Conservation (phyloP, 2,888 invertebrate species). For the Folsomia manolachei region DNA sequence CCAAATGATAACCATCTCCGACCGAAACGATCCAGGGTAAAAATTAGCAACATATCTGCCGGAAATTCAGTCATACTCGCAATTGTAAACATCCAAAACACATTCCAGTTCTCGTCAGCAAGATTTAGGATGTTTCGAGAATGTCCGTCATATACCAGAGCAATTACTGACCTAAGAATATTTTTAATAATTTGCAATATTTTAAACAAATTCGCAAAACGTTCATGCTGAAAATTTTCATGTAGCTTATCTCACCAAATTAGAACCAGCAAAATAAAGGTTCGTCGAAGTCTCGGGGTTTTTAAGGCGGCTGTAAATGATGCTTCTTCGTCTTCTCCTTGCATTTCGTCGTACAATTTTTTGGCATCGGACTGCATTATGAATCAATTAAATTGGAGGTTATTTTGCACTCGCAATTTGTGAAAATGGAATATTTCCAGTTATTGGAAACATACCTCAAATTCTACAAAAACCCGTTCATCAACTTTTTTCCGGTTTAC, state of each 20-base stretch:
- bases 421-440: neutral
- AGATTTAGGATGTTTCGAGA: conserved; percentile 82
- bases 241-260: conserved; percentile 77
- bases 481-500: conserved; percentile 74
- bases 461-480: conserved; percentile 69
- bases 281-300: conserved; percentile 71
- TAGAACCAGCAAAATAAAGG: conserved; percentile 72
- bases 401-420: neutral
- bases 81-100: conserved; percentile 53
- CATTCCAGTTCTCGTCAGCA: conserved; percentile 33
- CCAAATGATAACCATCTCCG: conserved; percentile 80
- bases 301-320: conserved; percentile 77
- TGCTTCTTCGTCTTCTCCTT: conserved; percentile 66
- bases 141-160: conserved; percentile 82
- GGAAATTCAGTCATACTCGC: conserved; percentile 80
- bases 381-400: neutral
- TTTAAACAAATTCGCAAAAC: too few species aligned
- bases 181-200: too few species aligned
- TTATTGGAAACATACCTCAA: conserved; percentile 59
- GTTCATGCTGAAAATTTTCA: too few species aligned
- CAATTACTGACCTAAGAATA: conserved; percentile 73
- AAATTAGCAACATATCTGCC: conserved; percentile 75
- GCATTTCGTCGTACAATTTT: conserved; percentile 40
- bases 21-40: conserved; percentile 76
- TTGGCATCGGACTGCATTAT: conserved; percentile 62